phyloP scores from a whole-genome alignment of 2,888 invertebrate genomes.

The Pollenia labialis region DNA sequence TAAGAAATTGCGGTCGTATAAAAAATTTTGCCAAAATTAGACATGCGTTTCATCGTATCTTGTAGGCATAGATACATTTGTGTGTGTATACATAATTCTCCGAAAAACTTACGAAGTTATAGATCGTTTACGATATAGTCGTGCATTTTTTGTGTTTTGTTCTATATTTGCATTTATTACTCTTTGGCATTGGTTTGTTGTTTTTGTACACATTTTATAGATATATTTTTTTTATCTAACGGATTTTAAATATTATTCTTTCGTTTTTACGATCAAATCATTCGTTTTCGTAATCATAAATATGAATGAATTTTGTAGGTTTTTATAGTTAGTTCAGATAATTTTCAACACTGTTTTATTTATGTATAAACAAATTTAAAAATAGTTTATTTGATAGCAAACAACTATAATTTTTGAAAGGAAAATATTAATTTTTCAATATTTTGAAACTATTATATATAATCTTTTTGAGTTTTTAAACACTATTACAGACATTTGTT shows the following conservation, averaged over 20 bases:
- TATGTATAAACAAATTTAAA: conserved; percentile 59
- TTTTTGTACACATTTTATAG: conserved; percentile 46
- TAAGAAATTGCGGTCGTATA: not conserved
- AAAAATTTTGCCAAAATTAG: conserved; percentile 82
- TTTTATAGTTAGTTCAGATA: conserved; percentile 9
- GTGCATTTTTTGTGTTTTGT: conserved; percentile 16
- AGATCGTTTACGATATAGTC: conserved; percentile 51
- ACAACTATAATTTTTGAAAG: conserved; percentile 40
- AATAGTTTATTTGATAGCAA: conserved; percentile 68
- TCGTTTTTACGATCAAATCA: conserved; percentile 21
- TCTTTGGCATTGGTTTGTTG: conserved; percentile 62
- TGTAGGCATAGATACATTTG: conserved; percentile 37
- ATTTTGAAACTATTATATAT: conserved; percentile 35
- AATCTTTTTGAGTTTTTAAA: not conserved
- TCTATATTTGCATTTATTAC: conserved; percentile 56
- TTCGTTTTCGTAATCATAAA: conserved; percentile 25
- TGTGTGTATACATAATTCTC: not conserved
- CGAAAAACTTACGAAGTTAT: conserved; percentile 33
- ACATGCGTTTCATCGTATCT: conserved; percentile 75
- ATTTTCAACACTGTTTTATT: conserved; percentile 36
- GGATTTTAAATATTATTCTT: conserved; percentile 31
- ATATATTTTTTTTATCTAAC: not conserved
- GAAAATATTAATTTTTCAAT: conserved; percentile 22
- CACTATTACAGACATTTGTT: conserved; percentile 1
- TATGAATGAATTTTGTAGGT: conserved; percentile 54